phyloP scores from a whole-genome alignment of 2,888 invertebrate species.

The Blomia tropicalis region DNA sequence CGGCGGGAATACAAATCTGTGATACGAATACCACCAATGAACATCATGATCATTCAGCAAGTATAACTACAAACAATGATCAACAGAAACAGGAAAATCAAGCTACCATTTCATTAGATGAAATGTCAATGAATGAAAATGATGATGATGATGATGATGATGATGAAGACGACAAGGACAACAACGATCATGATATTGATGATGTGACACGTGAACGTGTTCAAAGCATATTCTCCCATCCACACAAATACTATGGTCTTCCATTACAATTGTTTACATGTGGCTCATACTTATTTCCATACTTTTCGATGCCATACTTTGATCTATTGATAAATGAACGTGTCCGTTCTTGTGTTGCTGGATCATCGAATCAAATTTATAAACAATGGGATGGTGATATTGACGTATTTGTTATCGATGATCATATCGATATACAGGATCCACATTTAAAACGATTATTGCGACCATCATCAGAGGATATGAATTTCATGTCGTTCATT shows the following conservation, averaged over 20 bases:
- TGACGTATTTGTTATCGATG: slow-evolving; percentile 67
- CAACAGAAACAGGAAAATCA: not conserved
- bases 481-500: not conserved
- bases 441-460: not conserved
- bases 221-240: slow-evolving; percentile 11
- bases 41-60: too few species aligned
- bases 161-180: not conserved
- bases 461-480: not conserved
- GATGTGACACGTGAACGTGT: not conserved
- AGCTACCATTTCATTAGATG: not conserved
- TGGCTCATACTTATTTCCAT: slow-evolving; percentile 87
- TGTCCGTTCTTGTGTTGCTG: slow-evolving; percentile 58
- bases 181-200: too few species aligned
- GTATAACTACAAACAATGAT: not conserved
- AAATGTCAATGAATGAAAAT: not conserved
- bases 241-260: slow-evolving; percentile 37
- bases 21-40: not conserved
- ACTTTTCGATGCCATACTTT: slow-evolving; percentile 81
- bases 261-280: slow-evolving; percentile 38
- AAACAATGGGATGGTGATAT: slow-evolving; percentile 81
- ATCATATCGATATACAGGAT: slow-evolving; percentile 14
- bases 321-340: slow-evolving; percentile 74
- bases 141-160: not conserved
- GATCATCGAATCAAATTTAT: slow-evolving; percentile 96
- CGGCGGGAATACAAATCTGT: not conserved